phyloP scores from a whole-genome alignment of 2,797 vertebrate genomes.

The Propithecus deckenii region DNA sequence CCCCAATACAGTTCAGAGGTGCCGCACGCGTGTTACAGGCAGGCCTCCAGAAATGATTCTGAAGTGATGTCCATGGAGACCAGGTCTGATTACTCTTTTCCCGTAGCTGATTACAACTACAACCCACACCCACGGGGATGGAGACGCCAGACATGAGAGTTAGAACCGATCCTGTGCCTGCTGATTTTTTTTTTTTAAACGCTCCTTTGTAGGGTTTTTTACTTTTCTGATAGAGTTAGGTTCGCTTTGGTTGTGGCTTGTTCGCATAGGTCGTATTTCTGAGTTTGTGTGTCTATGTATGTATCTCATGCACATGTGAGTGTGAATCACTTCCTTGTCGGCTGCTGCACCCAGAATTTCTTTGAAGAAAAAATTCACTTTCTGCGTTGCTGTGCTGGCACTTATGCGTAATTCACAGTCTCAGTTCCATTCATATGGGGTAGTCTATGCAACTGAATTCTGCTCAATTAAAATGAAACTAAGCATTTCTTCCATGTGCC shows the following conservation, averaged over 20 bases:
- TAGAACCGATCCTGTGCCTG: constrained; percentile 17
- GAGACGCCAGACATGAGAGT: constrained; percentile 87
- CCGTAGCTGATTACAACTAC: constrained; percentile 83
- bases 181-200: background rate
- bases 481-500: background rate
- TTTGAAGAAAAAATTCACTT: background rate
- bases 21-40: constrained; percentile 86
- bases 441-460: background rate
- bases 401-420: background rate
- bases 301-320: background rate
- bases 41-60: constrained; percentile 85
- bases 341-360: background rate
- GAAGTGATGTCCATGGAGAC: constrained; percentile 82
- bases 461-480: background rate
- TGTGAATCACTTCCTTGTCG: background rate
- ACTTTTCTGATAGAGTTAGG: background rate
- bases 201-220: background rate
- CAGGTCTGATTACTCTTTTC: constrained; percentile 85
- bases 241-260: background rate
- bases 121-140: constrained; percentile 89
- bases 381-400: background rate
- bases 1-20: constrained; percentile 84
- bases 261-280: background rate
- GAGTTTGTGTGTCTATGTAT: background rate
- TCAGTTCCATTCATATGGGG: background rate